A percentile compares a stretch with the other conserved stretches of the same genome.
These are phyloP conservation scores for Macrotis lagotis DNA, from an alignment of 2,113 vertebrate species.

Conservation along the genomic window DNA sequence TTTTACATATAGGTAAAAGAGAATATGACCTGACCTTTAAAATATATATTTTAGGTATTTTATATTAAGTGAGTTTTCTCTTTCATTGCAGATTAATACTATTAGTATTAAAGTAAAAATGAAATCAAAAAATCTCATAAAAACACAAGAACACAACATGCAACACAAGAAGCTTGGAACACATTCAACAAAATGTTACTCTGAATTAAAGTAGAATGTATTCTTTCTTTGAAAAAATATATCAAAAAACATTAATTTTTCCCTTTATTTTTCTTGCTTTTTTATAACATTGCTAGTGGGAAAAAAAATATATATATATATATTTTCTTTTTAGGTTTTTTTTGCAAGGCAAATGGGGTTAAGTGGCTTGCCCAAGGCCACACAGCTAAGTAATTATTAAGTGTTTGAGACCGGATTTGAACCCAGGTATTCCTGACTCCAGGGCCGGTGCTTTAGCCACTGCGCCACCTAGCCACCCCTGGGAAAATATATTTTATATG, in stretches of 20 bases:
- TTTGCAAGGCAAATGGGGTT: no score
- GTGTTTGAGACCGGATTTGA: no score
- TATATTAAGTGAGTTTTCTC: conserved; percentile 15
- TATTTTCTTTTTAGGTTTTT: no score
- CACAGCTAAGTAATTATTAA: no score
- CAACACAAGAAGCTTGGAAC: conserved; percentile 15
- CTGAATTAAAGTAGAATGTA: neutral
- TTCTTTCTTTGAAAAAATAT: neutral
- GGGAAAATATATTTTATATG: neutral
- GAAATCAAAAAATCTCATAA: neutral
- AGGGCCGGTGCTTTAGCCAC: no score
- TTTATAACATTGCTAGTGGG: neutral
- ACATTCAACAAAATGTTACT: neutral
- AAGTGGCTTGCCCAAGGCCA: no score
- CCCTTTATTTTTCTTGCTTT: neutral
- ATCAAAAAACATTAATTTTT: neutral
- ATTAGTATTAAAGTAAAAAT: conserved; percentile 2
- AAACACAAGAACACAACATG: no score
- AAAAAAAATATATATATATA: no score
- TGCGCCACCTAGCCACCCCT: no score
- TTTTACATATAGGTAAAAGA: neutral
- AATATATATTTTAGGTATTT: neutral
- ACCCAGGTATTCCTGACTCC: no score
- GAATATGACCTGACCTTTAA: neutral
- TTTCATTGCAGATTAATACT: neutral